A percentile compares a stretch with the other conserved stretches of the same genome.
These are phyloP conservation scores for Thalpophila matura DNA, from an alignment of 2,888 invertebrate species.

Conservation along the genomic window DNA sequence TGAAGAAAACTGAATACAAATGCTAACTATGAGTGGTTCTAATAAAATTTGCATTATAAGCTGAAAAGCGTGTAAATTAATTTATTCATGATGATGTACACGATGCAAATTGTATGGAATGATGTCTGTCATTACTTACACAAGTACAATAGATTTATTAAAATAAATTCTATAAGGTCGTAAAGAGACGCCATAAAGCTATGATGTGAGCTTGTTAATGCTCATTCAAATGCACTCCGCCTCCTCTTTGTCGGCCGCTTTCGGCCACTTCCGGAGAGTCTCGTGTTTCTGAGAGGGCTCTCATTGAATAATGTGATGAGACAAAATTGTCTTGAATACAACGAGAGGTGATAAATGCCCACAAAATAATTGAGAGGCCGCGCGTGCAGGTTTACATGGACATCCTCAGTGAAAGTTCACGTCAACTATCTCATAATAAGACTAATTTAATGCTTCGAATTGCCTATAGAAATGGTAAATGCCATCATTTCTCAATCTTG, in stretches of 20 bases:
- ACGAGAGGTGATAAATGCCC: conserved; percentile 76
- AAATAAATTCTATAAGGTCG: conserved; percentile 56
- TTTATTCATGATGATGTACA: neutral
- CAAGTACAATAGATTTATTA: conserved; percentile 59
- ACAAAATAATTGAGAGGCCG: conserved; percentile 72
- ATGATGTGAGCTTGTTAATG: conserved; percentile 69
- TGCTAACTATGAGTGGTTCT: neutral
- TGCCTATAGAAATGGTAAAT: conserved; percentile 54
- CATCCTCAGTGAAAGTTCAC: conserved; percentile 46
- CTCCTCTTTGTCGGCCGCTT: conserved; percentile 70
- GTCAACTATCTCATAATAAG: conserved; percentile 38
- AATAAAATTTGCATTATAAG: neutral
- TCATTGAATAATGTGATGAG: conserved; percentile 78
- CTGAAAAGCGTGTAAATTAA: neutral
- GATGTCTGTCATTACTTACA: conserved; percentile 20
- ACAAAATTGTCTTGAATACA: conserved; percentile 79
- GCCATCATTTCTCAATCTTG: conserved; percentile 56
- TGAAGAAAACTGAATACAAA: neutral
- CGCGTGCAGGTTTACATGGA: conserved; percentile 66
- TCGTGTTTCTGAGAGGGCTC: conserved; percentile 77
- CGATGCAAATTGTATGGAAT: conserved; percentile 23
- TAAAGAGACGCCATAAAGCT: conserved; percentile 55
- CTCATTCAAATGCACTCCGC: conserved; percentile 70
- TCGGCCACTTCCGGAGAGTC: conserved; percentile 71
- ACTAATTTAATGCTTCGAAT: conserved; percentile 52